Conservation (phyloP, 1,140 invertebrate species). For the Leptinotarsa undecemlineata region DNA sequence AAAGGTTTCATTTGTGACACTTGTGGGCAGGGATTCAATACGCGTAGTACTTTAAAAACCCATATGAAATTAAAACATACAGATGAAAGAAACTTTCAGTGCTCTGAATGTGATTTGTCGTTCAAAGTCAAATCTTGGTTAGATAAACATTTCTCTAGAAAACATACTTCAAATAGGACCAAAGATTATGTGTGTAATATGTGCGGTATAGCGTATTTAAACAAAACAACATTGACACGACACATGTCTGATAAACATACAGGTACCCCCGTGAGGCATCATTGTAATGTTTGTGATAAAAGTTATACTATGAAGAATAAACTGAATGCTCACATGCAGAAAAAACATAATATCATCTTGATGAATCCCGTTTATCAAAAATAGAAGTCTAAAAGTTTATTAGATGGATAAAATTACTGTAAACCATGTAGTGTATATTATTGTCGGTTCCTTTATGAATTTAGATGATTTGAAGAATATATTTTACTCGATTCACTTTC, state of each 20-base stretch:
- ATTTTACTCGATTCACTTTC: no score
- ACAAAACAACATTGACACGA: slow-evolving; percentile 23
- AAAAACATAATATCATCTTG: slow-evolving; percentile 23
- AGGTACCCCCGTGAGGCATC: slow-evolving; percentile 16
- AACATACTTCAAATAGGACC: slow-evolving; percentile 19
- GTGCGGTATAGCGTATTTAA: slow-evolving; percentile 19
- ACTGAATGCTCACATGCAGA: slow-evolving; percentile 16
- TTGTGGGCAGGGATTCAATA: slow-evolving; percentile 22
- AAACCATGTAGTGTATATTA: no score
- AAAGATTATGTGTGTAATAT: slow-evolving; percentile 17
- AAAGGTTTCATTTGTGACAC: slow-evolving; percentile 23
- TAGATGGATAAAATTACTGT: no score
- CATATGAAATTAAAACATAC: slow-evolving; percentile 28
- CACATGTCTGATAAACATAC: slow-evolving; percentile 23
- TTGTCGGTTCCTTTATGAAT: no score
- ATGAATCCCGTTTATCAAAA: background rate
- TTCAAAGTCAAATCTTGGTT: slow-evolving; percentile 25
- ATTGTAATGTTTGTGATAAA: slow-evolving; percentile 24
- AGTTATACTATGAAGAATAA: slow-evolving; percentile 24
- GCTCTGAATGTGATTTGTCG: slow-evolving; percentile 13
- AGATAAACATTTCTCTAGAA: slow-evolving; percentile 16
- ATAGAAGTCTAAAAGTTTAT: no score
- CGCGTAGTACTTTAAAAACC: slow-evolving; percentile 18
- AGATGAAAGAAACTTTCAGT: slow-evolving; percentile 22
- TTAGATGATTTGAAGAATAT: no score